These are phyloP conservation scores for Harpagoxenus sublaevis DNA, from an alignment of 2,888 invertebrate genomes.

Conservation along the genomic window DNA sequence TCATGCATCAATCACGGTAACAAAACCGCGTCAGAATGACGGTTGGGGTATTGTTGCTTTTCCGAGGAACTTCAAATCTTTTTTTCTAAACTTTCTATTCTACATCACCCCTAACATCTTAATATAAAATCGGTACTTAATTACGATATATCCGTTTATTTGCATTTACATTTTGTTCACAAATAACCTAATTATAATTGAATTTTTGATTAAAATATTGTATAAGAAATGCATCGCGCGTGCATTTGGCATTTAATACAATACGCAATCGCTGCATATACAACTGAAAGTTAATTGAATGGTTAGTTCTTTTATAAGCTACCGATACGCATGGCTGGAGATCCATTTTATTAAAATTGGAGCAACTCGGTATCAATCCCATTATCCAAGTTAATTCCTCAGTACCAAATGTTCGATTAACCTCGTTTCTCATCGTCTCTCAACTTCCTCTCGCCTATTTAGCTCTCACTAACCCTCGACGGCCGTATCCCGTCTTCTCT, in stretches of 20 bases:
- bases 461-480: slow-evolving; percentile 35
- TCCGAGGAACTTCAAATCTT: slow-evolving; percentile 9
- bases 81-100: slow-evolving; percentile 4
- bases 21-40: slow-evolving; percentile 43
- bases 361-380: slow-evolving; percentile 37
- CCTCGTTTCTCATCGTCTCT: slow-evolving; percentile 43
- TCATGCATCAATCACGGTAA: slow-evolving; percentile 54
- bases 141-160: not conserved
- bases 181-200: not conserved
- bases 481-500: slow-evolving; percentile 23
- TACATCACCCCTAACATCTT: not conserved
- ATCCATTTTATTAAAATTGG: slow-evolving; percentile 50
- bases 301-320: slow-evolving; percentile 33
- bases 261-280: not conserved
- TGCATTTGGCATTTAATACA: not conserved
- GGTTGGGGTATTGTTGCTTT: slow-evolving; percentile 18
- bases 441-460: slow-evolving; percentile 48
- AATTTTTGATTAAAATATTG: not conserved
- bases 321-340: not conserved
- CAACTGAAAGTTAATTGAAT: slow-evolving; percentile 17
- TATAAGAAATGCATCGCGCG: not conserved
- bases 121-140: slow-evolving; percentile 4
- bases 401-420: slow-evolving; percentile 52
- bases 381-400: slow-evolving; percentile 54
- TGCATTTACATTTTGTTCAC: not conserved